phyloP scores from a whole-genome alignment of 2,888 invertebrate genomes.

The Ennomos erosarius region DNA sequence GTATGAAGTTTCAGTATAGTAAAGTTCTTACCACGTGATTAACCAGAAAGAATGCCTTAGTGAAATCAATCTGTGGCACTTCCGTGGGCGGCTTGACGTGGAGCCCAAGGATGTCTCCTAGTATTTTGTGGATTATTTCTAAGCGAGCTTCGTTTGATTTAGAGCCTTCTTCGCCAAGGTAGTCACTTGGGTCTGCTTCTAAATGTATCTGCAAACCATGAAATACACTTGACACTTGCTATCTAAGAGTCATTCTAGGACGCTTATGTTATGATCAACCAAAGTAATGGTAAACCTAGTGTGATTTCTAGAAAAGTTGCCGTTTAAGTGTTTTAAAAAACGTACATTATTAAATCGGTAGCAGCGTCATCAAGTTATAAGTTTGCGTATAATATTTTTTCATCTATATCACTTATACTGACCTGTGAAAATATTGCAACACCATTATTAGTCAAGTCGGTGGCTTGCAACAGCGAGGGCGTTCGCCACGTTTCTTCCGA shows the following conservation, averaged over 20 bases:
- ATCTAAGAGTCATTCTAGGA: too few relatives aligned
- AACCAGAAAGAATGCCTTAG: slow-evolving; percentile 91
- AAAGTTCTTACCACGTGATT: slow-evolving; percentile 89
- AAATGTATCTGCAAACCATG: slow-evolving; percentile 88
- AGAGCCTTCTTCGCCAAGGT: slow-evolving; percentile 73
- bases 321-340: too few relatives aligned
- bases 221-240: too few relatives aligned
- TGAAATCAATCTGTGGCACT: slow-evolving; percentile 74
- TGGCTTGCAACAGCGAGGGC: slow-evolving; percentile 91
- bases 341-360: too few relatives aligned
- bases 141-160: slow-evolving; percentile 88
- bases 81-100: slow-evolving; percentile 81
- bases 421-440: slow-evolving; percentile 93
- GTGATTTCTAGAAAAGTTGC: too few relatives aligned
- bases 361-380: too few relatives aligned
- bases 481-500: slow-evolving; percentile 95
- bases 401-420: slow-evolving; percentile 15
- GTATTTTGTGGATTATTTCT: slow-evolving; percentile 91
- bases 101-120: slow-evolving; percentile 88
- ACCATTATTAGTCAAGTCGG: slow-evolving; percentile 87
- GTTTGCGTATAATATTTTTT: too few relatives aligned
- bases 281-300: too few relatives aligned
- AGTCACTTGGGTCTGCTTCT: slow-evolving; percentile 89
- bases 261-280: too few relatives aligned
- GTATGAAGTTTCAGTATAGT: slow-evolving; percentile 4